Base-by-base conservation (phyloP, 2,797 vertebrate species). In the Pitangus sulphuratus region DNA sequence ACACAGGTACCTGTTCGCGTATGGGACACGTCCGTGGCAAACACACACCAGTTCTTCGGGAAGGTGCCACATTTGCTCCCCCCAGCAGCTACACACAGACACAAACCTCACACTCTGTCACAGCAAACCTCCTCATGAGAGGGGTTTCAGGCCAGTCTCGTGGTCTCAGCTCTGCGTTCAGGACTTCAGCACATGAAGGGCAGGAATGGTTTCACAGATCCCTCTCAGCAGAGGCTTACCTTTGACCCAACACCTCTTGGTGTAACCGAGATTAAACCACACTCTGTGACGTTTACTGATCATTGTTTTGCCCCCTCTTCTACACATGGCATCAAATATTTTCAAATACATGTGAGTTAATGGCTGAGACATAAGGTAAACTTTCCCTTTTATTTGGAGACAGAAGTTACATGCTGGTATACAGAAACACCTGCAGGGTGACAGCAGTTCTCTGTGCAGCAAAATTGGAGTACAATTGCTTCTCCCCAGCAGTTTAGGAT, bases 301-400 rank as follows among this genome's bases (percentile, higher is more conserved):
- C 50, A 28, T 18, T n/a, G 7, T 14, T 83, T 51, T 50, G 19
- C 30, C 28, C n/a, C 72, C 42, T 62, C 42, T 48, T 62, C 44
- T 44, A 70, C n/a, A 47, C 15, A 3, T 26, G 15, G 6, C 47
- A 77, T 37, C 39, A 87, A 76, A 50, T 37, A 87, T 30, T 54
- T 61, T 31, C 58, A 76, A 78, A 84, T 6, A 30, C 19, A 20
- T 0, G 33, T 26, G 47, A 84, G 42, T 64, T 45, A 48, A 61
- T 0, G 1, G 51, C 15, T 47, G 71, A 95, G 84, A 68, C 71
- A 57, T 42, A 78, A 77, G 54, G 57, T 51, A 78, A 65, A 92
- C 69, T 84, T 78, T 48, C 44, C 45, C 17, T 92, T 91, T 89
- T 89, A 89, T 93, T 93, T 60, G 74, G n/a, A 81, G 70, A 54